Conservation (phyloP, 2,113 vertebrate genomes). For the Laticauda laticaudata region DNA sequence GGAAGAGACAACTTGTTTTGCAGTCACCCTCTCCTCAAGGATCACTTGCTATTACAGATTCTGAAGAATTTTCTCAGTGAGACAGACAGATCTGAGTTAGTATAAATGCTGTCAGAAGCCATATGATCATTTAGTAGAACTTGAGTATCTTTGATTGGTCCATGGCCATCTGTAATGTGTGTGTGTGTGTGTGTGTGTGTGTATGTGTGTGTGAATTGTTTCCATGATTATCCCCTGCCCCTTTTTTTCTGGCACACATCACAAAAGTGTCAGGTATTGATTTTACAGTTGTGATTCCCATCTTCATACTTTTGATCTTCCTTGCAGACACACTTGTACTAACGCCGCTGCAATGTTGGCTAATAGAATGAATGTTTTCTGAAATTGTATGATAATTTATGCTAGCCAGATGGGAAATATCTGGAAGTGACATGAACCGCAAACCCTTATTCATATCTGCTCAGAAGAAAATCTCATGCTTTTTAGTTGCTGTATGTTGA, state of each 20-base stretch:
- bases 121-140: not conserved
- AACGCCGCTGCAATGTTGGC: not conserved
- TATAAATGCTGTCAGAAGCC: not conserved
- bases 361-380: not conserved
- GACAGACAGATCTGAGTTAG: not conserved
- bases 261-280: not conserved
- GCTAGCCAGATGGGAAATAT: not conserved
- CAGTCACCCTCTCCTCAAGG: not conserved
- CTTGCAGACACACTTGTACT: not conserved
- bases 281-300: not conserved
- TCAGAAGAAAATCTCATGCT: not conserved
- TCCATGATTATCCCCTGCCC: not conserved
- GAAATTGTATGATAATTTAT: not conserved
- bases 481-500: not conserved
- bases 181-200: no score
- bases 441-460: not conserved
- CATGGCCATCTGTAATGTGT: not conserved
- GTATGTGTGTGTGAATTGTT: not conserved
- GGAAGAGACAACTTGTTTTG: not conserved
- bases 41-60: not conserved
- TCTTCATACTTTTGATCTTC: not conserved
- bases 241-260: not conserved
- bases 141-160: not conserved
- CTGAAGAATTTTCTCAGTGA: not conserved
- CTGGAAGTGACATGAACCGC: not conserved